Conservation (phyloP, 2,113 vertebrate genomes). For the Paedocypris sp. region DNA sequence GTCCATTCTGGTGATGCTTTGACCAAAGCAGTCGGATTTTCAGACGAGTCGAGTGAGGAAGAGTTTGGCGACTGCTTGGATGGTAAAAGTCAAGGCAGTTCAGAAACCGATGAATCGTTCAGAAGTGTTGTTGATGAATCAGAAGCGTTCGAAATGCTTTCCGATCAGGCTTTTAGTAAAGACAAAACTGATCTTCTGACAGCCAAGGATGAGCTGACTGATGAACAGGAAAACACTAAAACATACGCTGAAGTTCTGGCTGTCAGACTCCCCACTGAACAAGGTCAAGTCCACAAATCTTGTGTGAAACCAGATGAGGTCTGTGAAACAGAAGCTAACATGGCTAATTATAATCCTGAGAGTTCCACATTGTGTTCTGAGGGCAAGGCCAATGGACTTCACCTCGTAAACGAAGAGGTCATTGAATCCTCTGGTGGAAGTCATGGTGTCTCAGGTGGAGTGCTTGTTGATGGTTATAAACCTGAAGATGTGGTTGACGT, state of each 20-base stretch:
- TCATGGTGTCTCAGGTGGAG: neutral
- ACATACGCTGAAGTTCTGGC: constrained; percentile 25
- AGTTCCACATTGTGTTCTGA: neutral
- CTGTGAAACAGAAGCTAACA: neutral
- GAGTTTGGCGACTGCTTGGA: constrained; percentile 25
- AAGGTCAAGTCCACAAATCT: neutral
- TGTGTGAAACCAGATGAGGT: neutral
- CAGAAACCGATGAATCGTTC: constrained; percentile 33
- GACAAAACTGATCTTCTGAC: neutral
- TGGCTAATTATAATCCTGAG: neutral
- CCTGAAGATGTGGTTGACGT: constrained; percentile 9
- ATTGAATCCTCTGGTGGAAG: neutral
- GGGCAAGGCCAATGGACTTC: neutral
- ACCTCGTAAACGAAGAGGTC: neutral
- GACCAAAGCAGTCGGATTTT: constrained; percentile 31
- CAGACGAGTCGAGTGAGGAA: constrained; percentile 46
- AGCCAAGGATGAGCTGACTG: neutral
- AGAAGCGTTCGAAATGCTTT: constrained; percentile 19
- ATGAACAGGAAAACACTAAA: constrained; percentile 7
- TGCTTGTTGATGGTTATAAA: neutral
- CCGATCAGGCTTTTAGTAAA: constrained; percentile 3
- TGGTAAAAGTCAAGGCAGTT: constrained; percentile 33
- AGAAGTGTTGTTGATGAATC: constrained; percentile 28
- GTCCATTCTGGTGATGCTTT: constrained; percentile 40
- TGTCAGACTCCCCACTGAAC: constrained; percentile 10